Percentiles rank a stretch among this genome's conserved stretches.
These are phyloP conservation scores for Ovibos moschatus DNA, from an alignment of 2,113 vertebrate genomes.

Conservation along the genomic window DNA sequence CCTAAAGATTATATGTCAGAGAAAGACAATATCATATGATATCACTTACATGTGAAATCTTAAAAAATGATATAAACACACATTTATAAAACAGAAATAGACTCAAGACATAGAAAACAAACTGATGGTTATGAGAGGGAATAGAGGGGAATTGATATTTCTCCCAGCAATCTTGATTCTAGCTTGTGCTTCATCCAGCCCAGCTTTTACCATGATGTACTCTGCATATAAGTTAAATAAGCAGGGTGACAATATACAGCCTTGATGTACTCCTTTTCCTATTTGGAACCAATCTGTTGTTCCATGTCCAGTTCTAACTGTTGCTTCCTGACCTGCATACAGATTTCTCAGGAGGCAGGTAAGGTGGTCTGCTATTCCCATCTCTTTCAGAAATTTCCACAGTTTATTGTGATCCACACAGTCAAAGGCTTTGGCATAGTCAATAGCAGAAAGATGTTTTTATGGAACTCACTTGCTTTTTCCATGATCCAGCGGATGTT, in stretches of 20 bases:
- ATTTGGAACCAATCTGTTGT: background rate
- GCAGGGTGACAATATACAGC: background rate
- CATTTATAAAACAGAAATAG: background rate
- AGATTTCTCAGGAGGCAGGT: background rate
- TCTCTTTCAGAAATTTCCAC: background rate
- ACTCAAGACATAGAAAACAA: background rate
- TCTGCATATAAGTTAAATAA: background rate
- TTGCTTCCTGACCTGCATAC: background rate
- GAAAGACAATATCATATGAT: background rate
- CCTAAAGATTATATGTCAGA: background rate
- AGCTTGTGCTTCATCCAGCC: background rate
- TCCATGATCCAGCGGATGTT: accelerated
- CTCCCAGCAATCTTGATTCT: background rate
- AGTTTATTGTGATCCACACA: background rate
- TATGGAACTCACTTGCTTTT: background rate
- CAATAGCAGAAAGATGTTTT: background rate
- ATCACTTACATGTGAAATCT: background rate
- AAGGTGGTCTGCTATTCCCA: background rate
- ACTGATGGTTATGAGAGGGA: background rate
- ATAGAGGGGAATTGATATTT: background rate
- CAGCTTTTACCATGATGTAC: background rate
- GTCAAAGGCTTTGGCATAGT: background rate
- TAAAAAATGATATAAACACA: background rate
- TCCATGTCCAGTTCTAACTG: background rate
- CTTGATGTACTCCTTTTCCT: background rate